Evolutionary conservation across 2,888 invertebrate species (phyloP).

Genomic region (Hyppa rectilinea): DNA sequence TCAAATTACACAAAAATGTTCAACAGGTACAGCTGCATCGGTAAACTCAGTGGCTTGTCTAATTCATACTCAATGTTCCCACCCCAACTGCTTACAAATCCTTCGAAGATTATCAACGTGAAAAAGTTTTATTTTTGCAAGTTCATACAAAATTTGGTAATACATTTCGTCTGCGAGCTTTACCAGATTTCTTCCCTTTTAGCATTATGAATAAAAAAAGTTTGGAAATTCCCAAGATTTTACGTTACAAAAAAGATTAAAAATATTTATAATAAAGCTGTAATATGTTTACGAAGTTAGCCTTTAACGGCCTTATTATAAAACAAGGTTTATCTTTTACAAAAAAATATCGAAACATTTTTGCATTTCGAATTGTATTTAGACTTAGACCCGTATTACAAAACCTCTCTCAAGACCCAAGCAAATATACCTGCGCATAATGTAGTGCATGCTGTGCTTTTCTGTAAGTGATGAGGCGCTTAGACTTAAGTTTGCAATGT

Average conservation of each 20-base stretch:
- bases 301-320: too few species aligned
- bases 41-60: neutral
- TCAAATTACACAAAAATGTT: neutral
- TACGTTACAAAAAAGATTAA: neutral
- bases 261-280: neutral
- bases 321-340: too few species aligned
- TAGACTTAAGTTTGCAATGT: too few species aligned
- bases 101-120: constrained; percentile 53
- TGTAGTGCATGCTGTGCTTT: too few species aligned
- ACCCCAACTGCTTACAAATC: constrained; percentile 45
- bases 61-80: constrained; percentile 16
- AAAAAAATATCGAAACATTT: too few species aligned
- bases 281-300: neutral
- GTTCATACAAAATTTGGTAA: constrained; percentile 58
- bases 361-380: too few species aligned
- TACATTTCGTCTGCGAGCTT: constrained; percentile 46
- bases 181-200: constrained; percentile 24
- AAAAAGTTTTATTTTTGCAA: constrained; percentile 44
- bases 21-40: neutral
- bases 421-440: too few species aligned
- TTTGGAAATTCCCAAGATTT: constrained; percentile 11
- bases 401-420: too few species aligned
- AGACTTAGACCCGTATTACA: too few species aligned
- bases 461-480: too few species aligned
- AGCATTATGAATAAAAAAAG: constrained; percentile 34